A percentile compares a stretch with the other conserved stretches of the same genome.
Conservation (phyloP, 2,797 vertebrate species). For the Thalassophryne amazonica region DNA sequence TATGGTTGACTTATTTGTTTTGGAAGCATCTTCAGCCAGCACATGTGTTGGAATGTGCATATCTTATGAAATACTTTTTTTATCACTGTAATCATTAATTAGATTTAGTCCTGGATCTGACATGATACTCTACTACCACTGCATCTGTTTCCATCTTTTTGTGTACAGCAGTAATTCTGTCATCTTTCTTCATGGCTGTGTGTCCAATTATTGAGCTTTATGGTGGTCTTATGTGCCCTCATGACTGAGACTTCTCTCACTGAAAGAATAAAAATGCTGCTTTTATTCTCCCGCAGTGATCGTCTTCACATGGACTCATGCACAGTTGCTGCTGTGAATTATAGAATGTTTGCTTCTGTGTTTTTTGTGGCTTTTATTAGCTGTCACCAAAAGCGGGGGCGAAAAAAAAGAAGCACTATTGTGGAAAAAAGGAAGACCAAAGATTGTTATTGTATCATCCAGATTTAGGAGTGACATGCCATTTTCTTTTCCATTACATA, state of each 20-base stretch:
- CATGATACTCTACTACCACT: slow-evolving; percentile 1
- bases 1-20: slow-evolving; percentile 39
- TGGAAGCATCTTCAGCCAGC: slow-evolving; percentile 22
- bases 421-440: background rate
- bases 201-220: slow-evolving; percentile 10
- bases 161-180: slow-evolving; percentile 5
- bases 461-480: slow-evolving; percentile 26
- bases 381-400: slow-evolving; percentile 11
- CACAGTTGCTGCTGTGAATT: slow-evolving; percentile 25
- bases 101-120: slow-evolving; percentile 19
- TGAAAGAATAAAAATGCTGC: slow-evolving; percentile 25
- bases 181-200: slow-evolving; percentile 8
- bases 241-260: slow-evolving; percentile 8
- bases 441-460: slow-evolving; percentile 37
- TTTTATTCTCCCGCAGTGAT: slow-evolving; percentile 5
- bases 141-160: slow-evolving; percentile 17
- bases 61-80: too few species aligned
- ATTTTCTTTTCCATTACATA: slow-evolving; percentile 59
- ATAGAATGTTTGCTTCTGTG: slow-evolving; percentile 25
- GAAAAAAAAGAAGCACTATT: background rate
- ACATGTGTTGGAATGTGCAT: slow-evolving; percentile 7
- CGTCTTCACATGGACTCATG: slow-evolving; percentile 6
- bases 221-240: slow-evolving; percentile 16
- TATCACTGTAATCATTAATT: slow-evolving; percentile 1
- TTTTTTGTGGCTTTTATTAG: slow-evolving; percentile 35